These are phyloP conservation scores for Hyposoter dolosus DNA, from an alignment of 2,888 invertebrate genomes.

Conservation along the genomic window DNA sequence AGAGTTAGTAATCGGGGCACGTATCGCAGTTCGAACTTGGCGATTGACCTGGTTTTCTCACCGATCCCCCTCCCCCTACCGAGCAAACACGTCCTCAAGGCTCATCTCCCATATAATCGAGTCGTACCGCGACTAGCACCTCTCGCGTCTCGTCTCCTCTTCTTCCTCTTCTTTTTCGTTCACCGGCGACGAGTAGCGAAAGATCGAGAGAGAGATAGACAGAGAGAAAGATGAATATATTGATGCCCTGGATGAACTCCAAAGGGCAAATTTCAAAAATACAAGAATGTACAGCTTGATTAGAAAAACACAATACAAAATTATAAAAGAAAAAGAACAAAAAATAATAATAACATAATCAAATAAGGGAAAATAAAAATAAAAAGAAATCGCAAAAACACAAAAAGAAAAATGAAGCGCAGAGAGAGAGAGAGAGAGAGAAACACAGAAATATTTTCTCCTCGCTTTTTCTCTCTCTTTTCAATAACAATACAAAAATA, in stretches of 20 bases:
- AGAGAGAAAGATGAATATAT: too few relatives aligned
- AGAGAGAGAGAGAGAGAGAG: background rate
- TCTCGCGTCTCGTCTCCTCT: conserved; percentile 7
- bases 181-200: background rate
- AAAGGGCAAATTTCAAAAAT: too few relatives aligned
- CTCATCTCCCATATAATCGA: conserved; percentile 52
- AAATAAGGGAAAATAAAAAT: too few relatives aligned
- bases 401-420: too few relatives aligned
- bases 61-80: conserved; percentile 64
- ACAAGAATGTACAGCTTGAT: too few relatives aligned
- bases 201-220: background rate
- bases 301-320: too few relatives aligned
- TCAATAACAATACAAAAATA: background rate
- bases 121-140: conserved; percentile 16
- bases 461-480: background rate
- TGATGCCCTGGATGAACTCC: too few relatives aligned
- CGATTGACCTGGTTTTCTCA: conserved; percentile 80
- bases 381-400: too few relatives aligned
- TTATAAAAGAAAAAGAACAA: too few relatives aligned
- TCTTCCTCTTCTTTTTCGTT: background rate
- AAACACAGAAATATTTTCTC: background rate
- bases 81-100: conserved; percentile 64
- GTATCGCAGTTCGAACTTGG: conserved; percentile 78
- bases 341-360: too few relatives aligned
- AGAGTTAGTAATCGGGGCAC: conserved; percentile 75